Percentiles rank a stretch among this genome's conserved stretches.
Conservation (phyloP, 2,888 invertebrate genomes). For the Parelbella ahira region DNA sequence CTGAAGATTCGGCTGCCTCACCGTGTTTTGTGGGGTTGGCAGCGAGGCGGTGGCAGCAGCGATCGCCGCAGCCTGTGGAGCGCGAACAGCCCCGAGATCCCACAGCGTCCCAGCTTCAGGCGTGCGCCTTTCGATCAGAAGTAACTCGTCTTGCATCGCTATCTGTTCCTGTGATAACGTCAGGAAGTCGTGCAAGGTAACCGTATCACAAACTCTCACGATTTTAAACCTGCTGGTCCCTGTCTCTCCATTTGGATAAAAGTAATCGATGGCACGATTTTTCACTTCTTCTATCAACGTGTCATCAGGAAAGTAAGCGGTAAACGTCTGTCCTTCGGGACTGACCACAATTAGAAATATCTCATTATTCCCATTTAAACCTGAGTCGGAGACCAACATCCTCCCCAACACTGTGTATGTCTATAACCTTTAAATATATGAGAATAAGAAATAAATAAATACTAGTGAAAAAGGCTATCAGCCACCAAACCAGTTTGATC, state of each 20-base stretch:
- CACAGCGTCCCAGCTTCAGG: constrained; percentile 65
- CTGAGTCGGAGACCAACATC: constrained; percentile 63
- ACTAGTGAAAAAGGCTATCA: constrained; percentile 47
- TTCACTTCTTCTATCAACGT: constrained; percentile 67
- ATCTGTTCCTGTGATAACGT: constrained; percentile 63
- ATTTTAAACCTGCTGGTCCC: constrained; percentile 61
- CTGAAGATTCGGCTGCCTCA: constrained; percentile 65
- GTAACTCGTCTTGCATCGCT: constrained; percentile 56
- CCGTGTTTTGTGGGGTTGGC: constrained; percentile 49
- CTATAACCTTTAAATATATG: constrained; percentile 35
- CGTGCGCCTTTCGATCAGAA: constrained; percentile 57
- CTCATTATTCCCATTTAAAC: constrained; percentile 43
- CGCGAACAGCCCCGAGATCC: constrained; percentile 66
- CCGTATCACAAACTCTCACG: constrained; percentile 58
- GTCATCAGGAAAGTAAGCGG: constrained; percentile 57
- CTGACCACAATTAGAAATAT: constrained; percentile 61
- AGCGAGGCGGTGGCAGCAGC: constrained; percentile 66
- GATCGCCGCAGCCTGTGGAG: constrained; percentile 59
- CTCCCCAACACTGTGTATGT: constrained; percentile 27
- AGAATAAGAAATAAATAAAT: constrained; percentile 45
- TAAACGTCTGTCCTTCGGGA: constrained; percentile 61
- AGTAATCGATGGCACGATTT: constrained; percentile 58
- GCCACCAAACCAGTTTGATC: constrained; percentile 49
- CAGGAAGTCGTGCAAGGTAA: constrained; percentile 63
- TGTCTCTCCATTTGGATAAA: constrained; percentile 63